Conservation (phyloP, 1,140 invertebrate genomes). For the Stegodyphus dumicola region DNA sequence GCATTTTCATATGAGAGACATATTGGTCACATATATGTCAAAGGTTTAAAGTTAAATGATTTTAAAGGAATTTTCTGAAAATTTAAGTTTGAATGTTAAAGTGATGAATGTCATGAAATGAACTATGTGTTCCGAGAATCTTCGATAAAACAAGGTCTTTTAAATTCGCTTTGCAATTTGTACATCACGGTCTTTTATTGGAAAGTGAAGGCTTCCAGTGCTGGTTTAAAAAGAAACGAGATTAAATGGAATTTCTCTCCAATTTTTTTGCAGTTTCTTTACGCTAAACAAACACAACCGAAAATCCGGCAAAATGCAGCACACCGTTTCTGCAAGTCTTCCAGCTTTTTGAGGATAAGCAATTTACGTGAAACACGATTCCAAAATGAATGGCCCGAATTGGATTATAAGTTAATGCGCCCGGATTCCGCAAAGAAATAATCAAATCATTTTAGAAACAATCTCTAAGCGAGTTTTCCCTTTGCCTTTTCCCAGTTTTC, state of each 20-base stretch:
- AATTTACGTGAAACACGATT: constrained; percentile 39
- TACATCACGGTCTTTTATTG: too few species aligned
- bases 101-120: too few species aligned
- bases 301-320: not conserved
- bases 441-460: constrained; percentile 30
- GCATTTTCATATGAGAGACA: too few species aligned
- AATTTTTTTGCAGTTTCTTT: not conserved
- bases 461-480: constrained; percentile 2
- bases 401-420: constrained; percentile 49
- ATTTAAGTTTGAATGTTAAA: too few species aligned
- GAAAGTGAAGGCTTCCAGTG: too few species aligned
- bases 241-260: constrained; percentile 32
- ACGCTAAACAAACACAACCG: not conserved
- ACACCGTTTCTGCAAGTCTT: not conserved
- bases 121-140: too few species aligned
- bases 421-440: constrained; percentile 19
- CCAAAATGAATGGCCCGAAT: constrained; percentile 31
- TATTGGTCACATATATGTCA: too few species aligned
- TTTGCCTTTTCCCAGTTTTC: not conserved
- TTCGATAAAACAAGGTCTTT: too few species aligned
- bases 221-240: constrained; percentile 1
- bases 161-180: too few species aligned
- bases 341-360: constrained; percentile 13
- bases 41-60: too few species aligned
- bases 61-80: too few species aligned